phyloP scores from a whole-genome alignment of 2,797 vertebrate species.

The Gymnoscopelus braueri region DNA sequence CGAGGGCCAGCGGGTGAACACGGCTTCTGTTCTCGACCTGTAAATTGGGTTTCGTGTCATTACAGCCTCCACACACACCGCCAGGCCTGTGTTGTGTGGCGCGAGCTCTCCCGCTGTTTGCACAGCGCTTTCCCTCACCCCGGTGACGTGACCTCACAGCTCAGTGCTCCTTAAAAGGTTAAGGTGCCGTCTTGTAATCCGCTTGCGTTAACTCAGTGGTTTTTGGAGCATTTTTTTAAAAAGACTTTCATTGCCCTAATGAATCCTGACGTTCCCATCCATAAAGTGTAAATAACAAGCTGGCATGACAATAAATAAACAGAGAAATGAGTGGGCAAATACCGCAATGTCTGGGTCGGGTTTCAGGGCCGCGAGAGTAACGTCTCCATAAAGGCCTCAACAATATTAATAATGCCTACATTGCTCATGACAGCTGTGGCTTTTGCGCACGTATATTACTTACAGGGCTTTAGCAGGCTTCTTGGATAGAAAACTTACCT shows the following conservation, averaged over 20 bases:
- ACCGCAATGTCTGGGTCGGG: conserved; percentile 57
- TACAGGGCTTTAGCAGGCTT: conserved; percentile 13
- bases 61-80: conserved; percentile 51
- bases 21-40: conserved; percentile 67
- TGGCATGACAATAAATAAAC: conserved; percentile 72
- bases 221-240: conserved; percentile 41
- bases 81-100: conserved; percentile 40
- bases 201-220: conserved; percentile 30
- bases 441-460: conserved; percentile 33
- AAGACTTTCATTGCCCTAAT: conserved; percentile 57
- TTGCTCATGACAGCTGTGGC: conserved; percentile 47
- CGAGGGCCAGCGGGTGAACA: conserved; percentile 50
- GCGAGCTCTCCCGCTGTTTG: conserved; percentile 40
- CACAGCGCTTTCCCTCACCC: conserved; percentile 45
- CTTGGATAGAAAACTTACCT: conserved; percentile 23
- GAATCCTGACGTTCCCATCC: conserved; percentile 62
- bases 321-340: conserved; percentile 61
- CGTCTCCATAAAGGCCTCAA: conserved; percentile 50
- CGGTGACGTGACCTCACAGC: conserved; percentile 25
- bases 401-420: conserved; percentile 45
- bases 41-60: conserved; percentile 66
- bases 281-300: conserved; percentile 72
- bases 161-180: conserved; percentile 29
- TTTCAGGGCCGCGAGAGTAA: conserved; percentile 51
- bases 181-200: conserved; percentile 36